Conservation (phyloP, 2,888 invertebrate species). For the Aleiodes leptofemur region DNA sequence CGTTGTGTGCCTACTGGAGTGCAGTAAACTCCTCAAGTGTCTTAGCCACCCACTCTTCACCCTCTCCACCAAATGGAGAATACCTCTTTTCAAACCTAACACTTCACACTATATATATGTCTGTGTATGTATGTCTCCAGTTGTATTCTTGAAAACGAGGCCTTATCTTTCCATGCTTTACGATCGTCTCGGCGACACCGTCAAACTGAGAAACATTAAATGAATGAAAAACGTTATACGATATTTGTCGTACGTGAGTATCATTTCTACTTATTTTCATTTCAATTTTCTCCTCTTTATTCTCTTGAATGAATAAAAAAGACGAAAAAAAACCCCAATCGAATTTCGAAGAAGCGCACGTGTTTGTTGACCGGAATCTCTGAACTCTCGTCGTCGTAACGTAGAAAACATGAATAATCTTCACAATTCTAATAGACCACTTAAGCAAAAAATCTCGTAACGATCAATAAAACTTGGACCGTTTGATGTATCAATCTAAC, state of each 20-base stretch:
- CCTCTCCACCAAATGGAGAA: constrained; percentile 44
- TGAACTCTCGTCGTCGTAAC: too few relatives aligned
- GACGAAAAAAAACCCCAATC: background rate
- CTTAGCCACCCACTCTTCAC: constrained; percentile 22
- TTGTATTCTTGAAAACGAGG: constrained; percentile 41
- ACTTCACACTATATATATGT: background rate
- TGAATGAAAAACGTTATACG: constrained; percentile 47
- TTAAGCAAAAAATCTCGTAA: background rate
- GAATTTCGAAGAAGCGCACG: background rate
- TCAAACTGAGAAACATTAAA: constrained; percentile 37
- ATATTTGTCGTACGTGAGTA: constrained; percentile 63
- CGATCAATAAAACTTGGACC: too few relatives aligned
- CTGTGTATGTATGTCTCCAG: background rate
- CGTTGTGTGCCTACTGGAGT: constrained; percentile 11
- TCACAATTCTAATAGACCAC: background rate
- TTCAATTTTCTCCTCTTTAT: constrained; percentile 11
- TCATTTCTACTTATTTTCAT: constrained; percentile 33
- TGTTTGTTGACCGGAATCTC: too few relatives aligned
- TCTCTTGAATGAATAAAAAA: too few relatives aligned
- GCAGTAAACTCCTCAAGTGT: constrained; percentile 42
- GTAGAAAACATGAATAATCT: too few relatives aligned
- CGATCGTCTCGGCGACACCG: constrained; percentile 49
- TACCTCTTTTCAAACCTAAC: constrained; percentile 36
- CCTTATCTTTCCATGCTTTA: constrained; percentile 54
- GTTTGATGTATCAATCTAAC: constrained; percentile 12